Base-by-base conservation (phyloP, 2,888 invertebrate species). In the Ditula angustiorana region DNA sequence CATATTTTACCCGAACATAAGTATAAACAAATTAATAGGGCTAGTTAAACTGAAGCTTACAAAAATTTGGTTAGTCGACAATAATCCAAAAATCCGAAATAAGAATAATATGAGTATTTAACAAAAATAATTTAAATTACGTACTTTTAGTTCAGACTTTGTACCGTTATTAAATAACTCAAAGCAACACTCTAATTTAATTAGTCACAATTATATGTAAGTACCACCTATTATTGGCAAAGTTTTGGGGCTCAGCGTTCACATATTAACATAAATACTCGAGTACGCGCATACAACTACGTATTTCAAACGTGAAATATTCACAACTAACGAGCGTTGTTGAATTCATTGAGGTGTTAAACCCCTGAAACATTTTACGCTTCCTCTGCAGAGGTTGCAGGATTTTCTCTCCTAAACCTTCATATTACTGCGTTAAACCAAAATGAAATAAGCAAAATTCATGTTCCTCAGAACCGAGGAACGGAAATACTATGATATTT, bases 301-400 rank as follows among this genome's bases (percentile, higher is more conserved):
- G 23, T 62, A 62, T 56, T 49, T 50, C 62, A 62, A 28, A 56
- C 37, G 49, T 62, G 37, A 56, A 62, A 62, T 62, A 62, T 62
- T 62, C 49, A 62, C 21, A 62, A 56, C 62, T 62, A 56, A 62
- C 56, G 56, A 62, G 62, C 56, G 55, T 11, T 55, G 46, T 47
- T 49, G 55, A 56, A 57, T 44, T 50, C 30, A 41, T 33, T 63
- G 63, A 44, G 41, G 33, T 57, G 57, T 63, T 41, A 63, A 57
- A 63, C 53, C 35, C n/a, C 41, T 44, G 57, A 62, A 56, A 62
- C 56, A 62, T 57, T 62, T 62, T 28, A 56, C 62, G 49, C 49
- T 49, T 62, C 55, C 61, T 37, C 28, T 30, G 49, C 49, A 16
- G 56, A 41, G 30, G 47, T 62, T 62, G 37, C 30, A 41, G 56